Conservation (phyloP, 2,113 vertebrate species). For the Scomber japonicus region DNA sequence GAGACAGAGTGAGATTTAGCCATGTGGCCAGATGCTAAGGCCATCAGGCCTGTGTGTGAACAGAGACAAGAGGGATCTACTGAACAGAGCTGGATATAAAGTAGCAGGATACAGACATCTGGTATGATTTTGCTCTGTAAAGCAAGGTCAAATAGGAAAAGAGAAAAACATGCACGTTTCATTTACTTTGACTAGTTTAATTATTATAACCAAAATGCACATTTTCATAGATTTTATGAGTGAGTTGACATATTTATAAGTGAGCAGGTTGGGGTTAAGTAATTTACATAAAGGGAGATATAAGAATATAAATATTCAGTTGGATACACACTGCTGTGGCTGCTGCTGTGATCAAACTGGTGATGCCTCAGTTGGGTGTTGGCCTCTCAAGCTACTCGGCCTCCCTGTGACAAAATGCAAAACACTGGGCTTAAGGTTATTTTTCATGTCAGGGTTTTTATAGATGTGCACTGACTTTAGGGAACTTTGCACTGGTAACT, state of each 20-base stretch:
- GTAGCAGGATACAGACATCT: conserved; percentile 60
- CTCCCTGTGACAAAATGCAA: conserved; percentile 1
- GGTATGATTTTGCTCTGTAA: conserved; percentile 34
- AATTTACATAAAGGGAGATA: not conserved
- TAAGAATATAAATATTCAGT: not conserved
- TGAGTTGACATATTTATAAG: not conserved
- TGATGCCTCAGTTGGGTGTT: not conserved
- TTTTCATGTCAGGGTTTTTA: conserved; percentile 48
- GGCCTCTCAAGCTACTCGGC: not conserved
- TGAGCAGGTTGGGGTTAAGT: not conserved
- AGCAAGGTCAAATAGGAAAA: conserved; percentile 9
- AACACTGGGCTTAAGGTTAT: conserved; percentile 4
- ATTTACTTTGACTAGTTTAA: not conserved
- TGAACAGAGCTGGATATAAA: conserved; percentile 58
- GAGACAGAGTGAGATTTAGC: conserved; percentile 42
- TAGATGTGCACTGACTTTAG: conserved; percentile 48
- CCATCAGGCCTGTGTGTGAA: conserved; percentile 65
- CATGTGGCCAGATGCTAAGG: conserved; percentile 76
- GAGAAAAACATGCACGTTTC: not conserved
- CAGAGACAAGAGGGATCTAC: conserved; percentile 57
- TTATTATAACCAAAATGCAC: conserved; percentile 1
- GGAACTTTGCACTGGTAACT: conserved; percentile 67
- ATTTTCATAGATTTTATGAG: conserved; percentile 21
- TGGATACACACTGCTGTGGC: not conserved
- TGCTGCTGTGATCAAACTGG: not conserved